These are phyloP conservation scores for Characodon lateralis DNA, from an alignment of 2,797 vertebrate species.

Conservation along the genomic window DNA sequence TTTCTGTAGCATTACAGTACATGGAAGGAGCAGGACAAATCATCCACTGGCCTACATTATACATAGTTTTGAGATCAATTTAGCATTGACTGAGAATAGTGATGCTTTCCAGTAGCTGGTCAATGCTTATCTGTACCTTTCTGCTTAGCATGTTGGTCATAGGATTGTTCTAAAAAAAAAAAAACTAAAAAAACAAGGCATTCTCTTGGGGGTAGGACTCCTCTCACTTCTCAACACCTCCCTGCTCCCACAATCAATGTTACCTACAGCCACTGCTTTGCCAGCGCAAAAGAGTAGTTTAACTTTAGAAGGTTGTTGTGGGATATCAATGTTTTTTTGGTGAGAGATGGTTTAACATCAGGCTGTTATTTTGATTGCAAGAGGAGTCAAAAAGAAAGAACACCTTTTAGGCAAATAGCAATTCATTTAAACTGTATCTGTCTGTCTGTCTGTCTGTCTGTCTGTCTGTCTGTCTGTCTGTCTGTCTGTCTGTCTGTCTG, in stretches of 20 bases:
- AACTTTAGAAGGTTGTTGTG: constrained; percentile 6
- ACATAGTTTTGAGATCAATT: constrained; percentile 81
- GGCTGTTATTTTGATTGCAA: background rate
- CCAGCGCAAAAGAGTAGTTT: constrained; percentile 41
- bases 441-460: too few species aligned
- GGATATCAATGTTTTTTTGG: background rate
- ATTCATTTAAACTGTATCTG: too few species aligned
- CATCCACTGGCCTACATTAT: constrained; percentile 78
- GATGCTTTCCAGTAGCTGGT: constrained; percentile 82
- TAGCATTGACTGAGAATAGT: constrained; percentile 79
- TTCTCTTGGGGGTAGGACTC: constrained; percentile 68
- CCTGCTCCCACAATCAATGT: constrained; percentile 76
- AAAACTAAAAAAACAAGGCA: constrained; percentile 22
- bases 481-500: constrained; percentile 19
- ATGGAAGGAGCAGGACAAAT: constrained; percentile 50
- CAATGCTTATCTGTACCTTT: constrained; percentile 78
- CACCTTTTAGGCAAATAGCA: too few species aligned
- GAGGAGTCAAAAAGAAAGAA: too few species aligned
- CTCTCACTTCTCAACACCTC: constrained; percentile 62
- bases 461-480: background rate
- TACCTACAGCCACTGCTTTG: constrained; percentile 67
- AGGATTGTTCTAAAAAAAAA: constrained; percentile 59
- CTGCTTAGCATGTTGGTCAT: constrained; percentile 77
- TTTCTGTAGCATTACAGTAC: constrained; percentile 53
- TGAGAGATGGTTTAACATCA: constrained; percentile 3